Base-by-base conservation (phyloP, 2,113 vertebrate species). In the Xenotilapia leptura region DNA sequence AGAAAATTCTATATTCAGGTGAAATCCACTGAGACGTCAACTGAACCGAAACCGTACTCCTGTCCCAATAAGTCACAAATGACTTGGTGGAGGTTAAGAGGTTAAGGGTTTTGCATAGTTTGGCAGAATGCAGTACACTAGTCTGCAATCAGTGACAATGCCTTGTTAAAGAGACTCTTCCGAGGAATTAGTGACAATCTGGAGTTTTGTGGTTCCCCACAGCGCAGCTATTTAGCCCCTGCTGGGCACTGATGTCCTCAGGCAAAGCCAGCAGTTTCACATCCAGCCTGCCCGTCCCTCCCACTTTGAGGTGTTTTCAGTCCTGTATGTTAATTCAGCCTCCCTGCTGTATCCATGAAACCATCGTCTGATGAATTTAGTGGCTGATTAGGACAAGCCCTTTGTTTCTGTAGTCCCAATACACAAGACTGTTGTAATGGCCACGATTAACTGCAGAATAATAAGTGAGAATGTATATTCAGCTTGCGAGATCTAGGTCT, bases 321-420 rank as follows among this genome's bases (percentile, higher is more conserved):
- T 75, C 77, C 53, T 93, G 12, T 90, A 91, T 94, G 93, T 85
- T 93, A 92, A 94, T 94, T 81, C 75, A 5, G 82, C 82, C 87
- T 89, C 87, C 85, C 86, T 83, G 75, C 83, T 86, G 90, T 17
- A 92, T 68, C 88, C 87, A 91, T 89, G 77, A 92, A 85, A 79
- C 79, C 82, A 65, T 93, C 85, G 95, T 95, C 95, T 95, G 87
- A 93, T 89, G 9, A 93, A 91, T 49, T 92, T 89, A 95, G 83
- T 3, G 47, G 87, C 88, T 94, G 93, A 94, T 93, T 91, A 94
- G 88, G 51, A 81, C 84, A 10, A 56, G 83, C 70, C 58, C 88
- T 93, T 95, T 94, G 92, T 94, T 82, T 82, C 47, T n/a, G 2
- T 12, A 9, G 58, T 19, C 47, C 88, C 86, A 95, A 95, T 95